Base-by-base conservation (phyloP, 2,888 invertebrate genomes). In the Vanessa cardui region DNA sequence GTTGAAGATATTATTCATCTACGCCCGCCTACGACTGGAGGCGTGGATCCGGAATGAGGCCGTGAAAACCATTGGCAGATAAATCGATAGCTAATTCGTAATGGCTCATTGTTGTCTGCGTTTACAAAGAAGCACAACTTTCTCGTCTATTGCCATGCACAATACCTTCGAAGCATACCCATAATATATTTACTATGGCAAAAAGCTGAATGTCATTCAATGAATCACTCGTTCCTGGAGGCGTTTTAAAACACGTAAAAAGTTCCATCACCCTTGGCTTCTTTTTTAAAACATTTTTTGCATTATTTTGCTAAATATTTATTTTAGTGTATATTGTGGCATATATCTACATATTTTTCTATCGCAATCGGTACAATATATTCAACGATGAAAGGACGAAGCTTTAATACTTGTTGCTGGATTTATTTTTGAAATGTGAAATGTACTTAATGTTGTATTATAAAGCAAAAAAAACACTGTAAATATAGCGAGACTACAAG, bases 21-120 rank as follows among this genome's bases (percentile, higher is more conserved):
- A 66, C 66, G 73, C 76, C 72, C 75, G 74, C 72, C 74, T 71
- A 64, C 75, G 74, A 74, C 74, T 79, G 83, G 69, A 49, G 85
- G 83, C 84, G 77, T 76, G 80, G 77, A 75, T 78, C 75, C 56
- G 56, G 70, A 77, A 75, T 76, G 74, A 78, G 76, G 73, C 80
- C 85, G 83, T 83, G 86, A 84, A 89, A 87, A 86, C 84, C 84
- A 83, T 86, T 85, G 81, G 81, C 81, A 87, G 89, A 89, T 90
- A 90, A 88, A 89, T 89, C 88, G 87, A 89, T 86, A 82, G 89
- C 88, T 91, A 90, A 91, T 91, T 90, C 85, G 82, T 85, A 91
- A 90, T 85, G 84, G 88, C 83, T 85, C 83, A 91, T 91, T 91
- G 91, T 90, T 90, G 90, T 91, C 87, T 89, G 86, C 82, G 78